phyloP scores from a whole-genome alignment of 2,888 invertebrate species.

The Hermodice carunculata region DNA sequence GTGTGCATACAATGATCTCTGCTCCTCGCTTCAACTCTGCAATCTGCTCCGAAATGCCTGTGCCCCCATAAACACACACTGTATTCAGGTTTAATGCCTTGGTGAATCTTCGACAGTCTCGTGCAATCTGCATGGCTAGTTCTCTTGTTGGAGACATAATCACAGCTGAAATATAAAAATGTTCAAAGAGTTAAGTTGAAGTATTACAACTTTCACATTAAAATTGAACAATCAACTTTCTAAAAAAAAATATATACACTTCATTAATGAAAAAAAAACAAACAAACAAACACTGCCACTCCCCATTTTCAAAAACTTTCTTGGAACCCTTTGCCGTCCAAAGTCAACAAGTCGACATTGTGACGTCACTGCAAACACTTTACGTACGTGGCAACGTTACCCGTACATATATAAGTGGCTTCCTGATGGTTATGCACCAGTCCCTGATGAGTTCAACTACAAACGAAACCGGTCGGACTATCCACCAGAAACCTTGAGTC shows the following conservation, averaged over 20 bases:
- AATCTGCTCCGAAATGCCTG: constrained; percentile 95
- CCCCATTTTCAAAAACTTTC: no score
- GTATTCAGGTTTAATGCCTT: constrained; percentile 85
- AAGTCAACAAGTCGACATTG: no score
- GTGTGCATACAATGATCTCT: constrained; percentile 98
- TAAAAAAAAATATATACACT: not conserved
- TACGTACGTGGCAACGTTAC: no score
- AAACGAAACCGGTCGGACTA: no score
- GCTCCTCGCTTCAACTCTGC: constrained; percentile 97
- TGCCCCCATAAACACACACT: constrained; percentile 98
- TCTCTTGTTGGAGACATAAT: constrained; percentile 99
- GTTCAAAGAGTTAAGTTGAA: not conserved
- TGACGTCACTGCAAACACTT: no score
- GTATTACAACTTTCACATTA: not conserved
- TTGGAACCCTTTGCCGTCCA: no score
- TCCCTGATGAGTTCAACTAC: no score
- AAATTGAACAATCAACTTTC: not conserved
- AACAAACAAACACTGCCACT: not conserved
- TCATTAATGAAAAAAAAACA: not conserved
- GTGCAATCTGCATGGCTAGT: constrained; percentile 98
- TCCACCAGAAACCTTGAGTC: no score
- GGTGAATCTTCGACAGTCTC: constrained; percentile 94
- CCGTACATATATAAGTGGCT: no score
- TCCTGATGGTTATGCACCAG: no score
- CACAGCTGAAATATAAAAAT: constrained; percentile 74